Evolutionary conservation across 2,888 invertebrate genomes (phyloP).

Genomic region (Catonia carolina): DNA sequence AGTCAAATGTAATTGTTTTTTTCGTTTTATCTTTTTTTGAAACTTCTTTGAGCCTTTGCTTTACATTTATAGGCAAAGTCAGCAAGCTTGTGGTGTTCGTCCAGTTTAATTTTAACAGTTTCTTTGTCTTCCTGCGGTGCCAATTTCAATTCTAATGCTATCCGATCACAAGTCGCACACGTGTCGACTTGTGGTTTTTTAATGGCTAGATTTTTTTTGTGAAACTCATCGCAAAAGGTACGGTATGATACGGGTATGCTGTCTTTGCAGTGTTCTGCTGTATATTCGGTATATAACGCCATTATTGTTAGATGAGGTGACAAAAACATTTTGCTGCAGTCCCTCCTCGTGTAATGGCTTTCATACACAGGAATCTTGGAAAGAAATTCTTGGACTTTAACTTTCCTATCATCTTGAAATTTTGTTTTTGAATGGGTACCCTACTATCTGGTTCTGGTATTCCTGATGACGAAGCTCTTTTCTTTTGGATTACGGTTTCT

Average conservation of each 20-base stretch:
- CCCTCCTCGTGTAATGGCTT: not conserved
- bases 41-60: constrained; percentile 15
- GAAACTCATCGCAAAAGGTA: too few relatives aligned
- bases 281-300: not conserved
- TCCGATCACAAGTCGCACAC: not conserved
- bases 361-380: not conserved
- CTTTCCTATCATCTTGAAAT: not conserved
- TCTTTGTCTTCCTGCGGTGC: not conserved
- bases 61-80: constrained; percentile 17
- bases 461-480: constrained; percentile 2
- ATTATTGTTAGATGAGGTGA: not conserved
- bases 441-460: not conserved
- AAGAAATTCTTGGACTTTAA: not conserved
- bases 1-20: constrained; percentile 20
- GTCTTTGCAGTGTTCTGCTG: not conserved
- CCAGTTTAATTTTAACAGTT: not conserved
- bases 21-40: constrained; percentile 10
- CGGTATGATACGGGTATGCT: not conserved
- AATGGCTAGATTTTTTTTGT: too few relatives aligned
- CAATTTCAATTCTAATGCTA: not conserved
- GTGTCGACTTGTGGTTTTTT: not conserved
- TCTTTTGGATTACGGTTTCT: not conserved
- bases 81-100: constrained; percentile 3
- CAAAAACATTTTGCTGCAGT: not conserved
- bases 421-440: not conserved